Conservation (phyloP, 2,113 vertebrate species). For the Noctilio leporinus region DNA sequence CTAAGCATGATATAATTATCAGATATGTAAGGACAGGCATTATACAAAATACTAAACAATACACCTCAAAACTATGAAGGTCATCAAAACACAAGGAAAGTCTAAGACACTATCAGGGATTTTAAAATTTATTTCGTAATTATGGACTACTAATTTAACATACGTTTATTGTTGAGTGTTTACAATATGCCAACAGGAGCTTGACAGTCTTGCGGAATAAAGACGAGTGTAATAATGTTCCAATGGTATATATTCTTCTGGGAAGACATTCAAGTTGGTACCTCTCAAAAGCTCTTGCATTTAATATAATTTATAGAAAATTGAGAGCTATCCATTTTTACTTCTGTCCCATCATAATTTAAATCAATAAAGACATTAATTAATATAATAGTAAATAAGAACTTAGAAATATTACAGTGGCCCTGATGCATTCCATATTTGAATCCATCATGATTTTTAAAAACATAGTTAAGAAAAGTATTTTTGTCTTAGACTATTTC, state of each 20-base stretch:
- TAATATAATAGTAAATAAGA: not conserved
- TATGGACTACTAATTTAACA: not conserved
- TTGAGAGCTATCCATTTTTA: not conserved
- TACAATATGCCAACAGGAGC: not conserved
- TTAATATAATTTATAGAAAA: not conserved
- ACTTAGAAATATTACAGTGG: not conserved
- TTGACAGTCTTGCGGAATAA: not conserved
- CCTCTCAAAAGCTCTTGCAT: not conserved
- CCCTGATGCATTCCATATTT: not conserved
- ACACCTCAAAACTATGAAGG: not conserved
- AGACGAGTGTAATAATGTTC: not conserved
- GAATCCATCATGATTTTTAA: not conserved
- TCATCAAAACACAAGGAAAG: not conserved
- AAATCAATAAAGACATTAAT: not conserved
- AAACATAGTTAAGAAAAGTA: not conserved
- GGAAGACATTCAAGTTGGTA: not conserved
- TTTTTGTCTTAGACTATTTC: not conserved
- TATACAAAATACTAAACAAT: not conserved
- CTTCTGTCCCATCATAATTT: not conserved
- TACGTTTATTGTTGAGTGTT: not conserved
- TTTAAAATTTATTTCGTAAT: not conserved
- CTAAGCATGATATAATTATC: not conserved
- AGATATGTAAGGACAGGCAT: not conserved
- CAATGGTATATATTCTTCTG: not conserved
- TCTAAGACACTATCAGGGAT: not conserved